Base-by-base conservation (phyloP, 2,113 vertebrate genomes). In the Dermatemys mawii region DNA sequence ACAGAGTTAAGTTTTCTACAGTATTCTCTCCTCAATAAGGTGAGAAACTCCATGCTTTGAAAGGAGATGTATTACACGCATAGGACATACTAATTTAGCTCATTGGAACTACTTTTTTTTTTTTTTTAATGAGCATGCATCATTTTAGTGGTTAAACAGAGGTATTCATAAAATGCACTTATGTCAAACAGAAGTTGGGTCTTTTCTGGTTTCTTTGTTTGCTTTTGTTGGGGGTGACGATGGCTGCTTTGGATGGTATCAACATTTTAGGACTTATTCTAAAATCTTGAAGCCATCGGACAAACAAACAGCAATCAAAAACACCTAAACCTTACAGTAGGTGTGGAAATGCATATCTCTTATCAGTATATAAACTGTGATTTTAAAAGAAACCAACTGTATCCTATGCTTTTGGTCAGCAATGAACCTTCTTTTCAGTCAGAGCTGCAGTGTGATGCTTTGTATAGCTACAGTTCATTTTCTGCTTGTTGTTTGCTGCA, bases 401-500 rank as follows among this genome's bases (percentile, higher is more conserved):
- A 4, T 46, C 1, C 21, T 6, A 3, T 89, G 35, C 16, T 41
- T 93, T 90, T 86, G 80, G 57, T n/a, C 86, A 0, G 84, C 19
- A 60, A 92, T 41, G 70, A 92, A 13, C n/a, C 81, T 94, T 50
- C 35, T 35, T 86, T 87, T 67, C 27, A 49, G 82, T 22, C 70
- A 48, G 50, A 63, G 49, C 53, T 53, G 76, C 49, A 85, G 35
- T 35, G 29, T 67, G 2, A 51, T 83, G 63, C 48, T 27, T 54
- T 12, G 1, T 38, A 13, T 60, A 81, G 48, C 53, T 46, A 3
- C 67, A 54, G 79, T 60, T 90, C 84, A 41, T 87, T 75, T 54
- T 94, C 21, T 95, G 80, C 91, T 41, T 79, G 0, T 84, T 95
- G 44, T 97, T 96, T 95, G 48, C 46, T 97, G 32, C 97, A 99